phyloP scores from a whole-genome alignment of 2,113 vertebrate genomes.

The Bufo bufo region DNA sequence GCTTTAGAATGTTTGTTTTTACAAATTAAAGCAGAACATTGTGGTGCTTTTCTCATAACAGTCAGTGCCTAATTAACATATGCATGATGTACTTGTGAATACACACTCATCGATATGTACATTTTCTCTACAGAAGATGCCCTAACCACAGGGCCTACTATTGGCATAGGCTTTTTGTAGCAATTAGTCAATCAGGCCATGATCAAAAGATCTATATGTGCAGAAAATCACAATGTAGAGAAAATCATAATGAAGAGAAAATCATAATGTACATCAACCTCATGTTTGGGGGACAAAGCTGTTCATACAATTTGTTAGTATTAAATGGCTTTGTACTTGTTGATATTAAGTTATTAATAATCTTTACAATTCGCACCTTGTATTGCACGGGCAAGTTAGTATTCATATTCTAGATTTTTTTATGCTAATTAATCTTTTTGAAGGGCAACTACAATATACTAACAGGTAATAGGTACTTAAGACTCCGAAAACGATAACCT shows the following conservation, averaged over 20 bases:
- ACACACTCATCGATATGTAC: background rate
- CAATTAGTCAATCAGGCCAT: background rate
- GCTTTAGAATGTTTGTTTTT: background rate
- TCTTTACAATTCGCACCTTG: background rate
- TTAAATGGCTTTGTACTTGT: background rate
- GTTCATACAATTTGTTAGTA: background rate
- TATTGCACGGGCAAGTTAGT: conserved; percentile 11
- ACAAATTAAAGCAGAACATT: background rate
- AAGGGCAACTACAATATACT: background rate
- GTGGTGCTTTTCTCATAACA: background rate
- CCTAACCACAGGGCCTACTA: background rate
- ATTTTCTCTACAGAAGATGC: background rate
- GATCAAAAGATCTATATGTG: too few relatives aligned
- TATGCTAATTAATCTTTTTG: background rate
- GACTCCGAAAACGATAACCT: too few relatives aligned
- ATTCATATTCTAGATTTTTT: background rate
- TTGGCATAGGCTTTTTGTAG: background rate
- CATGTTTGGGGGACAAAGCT: background rate
- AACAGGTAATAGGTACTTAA: background rate
- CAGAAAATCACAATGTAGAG: background rate
- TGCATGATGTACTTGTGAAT: background rate
- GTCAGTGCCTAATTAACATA: background rate
- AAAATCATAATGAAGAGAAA: background rate
- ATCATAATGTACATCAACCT: background rate
- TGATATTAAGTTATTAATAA: background rate